Percentiles rank a stretch among this genome's conserved stretches.
Evolutionary conservation across 2,113 vertebrate genomes (phyloP).

Genomic region (Hemibagrus wyckioides): DNA sequence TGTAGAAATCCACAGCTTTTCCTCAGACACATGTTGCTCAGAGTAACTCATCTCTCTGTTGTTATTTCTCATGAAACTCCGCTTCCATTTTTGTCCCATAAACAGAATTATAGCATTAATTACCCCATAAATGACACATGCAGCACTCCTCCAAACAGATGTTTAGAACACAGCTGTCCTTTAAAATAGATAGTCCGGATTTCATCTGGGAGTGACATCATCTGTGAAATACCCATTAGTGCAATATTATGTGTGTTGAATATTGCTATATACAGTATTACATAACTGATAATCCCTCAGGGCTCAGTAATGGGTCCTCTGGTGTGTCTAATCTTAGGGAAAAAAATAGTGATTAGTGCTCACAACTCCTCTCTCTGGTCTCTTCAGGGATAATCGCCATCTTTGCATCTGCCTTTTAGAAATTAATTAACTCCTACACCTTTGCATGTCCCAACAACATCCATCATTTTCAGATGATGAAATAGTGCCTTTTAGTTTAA

Average conservation of each 20-base stretch:
- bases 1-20: no score
- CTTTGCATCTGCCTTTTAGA: neutral
- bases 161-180: neutral
- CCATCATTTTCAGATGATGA: slow-evolving; percentile 13
- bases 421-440: slow-evolving; percentile 11
- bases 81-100: neutral
- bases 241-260: neutral
- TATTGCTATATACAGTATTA: neutral
- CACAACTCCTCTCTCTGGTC: neutral
- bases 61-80: neutral
- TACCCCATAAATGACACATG: neutral
- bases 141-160: neutral
- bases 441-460: neutral
- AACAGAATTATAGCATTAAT: neutral
- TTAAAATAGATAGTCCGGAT: neutral
- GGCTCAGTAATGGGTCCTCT: neutral
- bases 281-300: neutral
- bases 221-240: neutral
- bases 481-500: neutral
- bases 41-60: neutral
- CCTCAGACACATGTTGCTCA: neutral
- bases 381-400: neutral
- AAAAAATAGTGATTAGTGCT: neutral
- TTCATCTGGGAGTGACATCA: neutral
- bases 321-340: neutral